Evolutionary conservation across 2,888 invertebrate genomes (phyloP).

Genomic region (Trimorus sp.): DNA sequence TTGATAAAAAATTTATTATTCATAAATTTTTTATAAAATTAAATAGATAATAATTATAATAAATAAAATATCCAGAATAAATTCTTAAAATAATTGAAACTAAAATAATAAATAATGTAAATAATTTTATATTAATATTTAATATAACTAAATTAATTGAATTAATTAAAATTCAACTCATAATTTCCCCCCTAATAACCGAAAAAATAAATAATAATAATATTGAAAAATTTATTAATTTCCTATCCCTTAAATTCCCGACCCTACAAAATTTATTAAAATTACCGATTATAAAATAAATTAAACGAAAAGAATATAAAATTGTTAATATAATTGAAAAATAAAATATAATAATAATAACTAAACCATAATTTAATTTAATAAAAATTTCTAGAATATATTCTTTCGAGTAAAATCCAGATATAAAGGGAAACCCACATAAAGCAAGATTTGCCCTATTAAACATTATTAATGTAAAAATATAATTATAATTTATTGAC

Average conservation of each 20-base stretch:
- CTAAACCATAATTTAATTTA: conserved; percentile 69
- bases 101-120: conserved; percentile 33
- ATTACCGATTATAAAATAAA: conserved; percentile 65
- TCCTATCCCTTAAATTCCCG: conserved; percentile 43
- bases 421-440: conserved; percentile 86
- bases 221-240: conserved; percentile 66
- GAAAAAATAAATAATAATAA: conserved; percentile 65
- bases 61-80: conserved; percentile 6
- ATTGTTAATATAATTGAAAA: conserved; percentile 72
- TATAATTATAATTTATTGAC: conserved; percentile 77
- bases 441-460: conserved; percentile 85
- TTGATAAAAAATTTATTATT: conserved; percentile 49
- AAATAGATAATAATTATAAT: conserved; percentile 23
- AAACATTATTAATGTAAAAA: conserved; percentile 83
- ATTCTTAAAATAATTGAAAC: conserved; percentile 73
- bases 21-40: conserved; percentile 35
- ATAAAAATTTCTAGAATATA: conserved; percentile 80
- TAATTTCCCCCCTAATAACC: conserved; percentile 56
- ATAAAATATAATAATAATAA: conserved; percentile 61
- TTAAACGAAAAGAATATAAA: conserved; percentile 70
- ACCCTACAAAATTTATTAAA: conserved; percentile 37
- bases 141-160: conserved; percentile 39
- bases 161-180: conserved; percentile 61
- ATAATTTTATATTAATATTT: conserved; percentile 13
- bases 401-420: conserved; percentile 84